Evolutionary conservation across 2,797 vertebrate genomes (phyloP), one percentile per base, ranked within the genome.

Genomic region (Cephalopachus bancanus): DNA sequence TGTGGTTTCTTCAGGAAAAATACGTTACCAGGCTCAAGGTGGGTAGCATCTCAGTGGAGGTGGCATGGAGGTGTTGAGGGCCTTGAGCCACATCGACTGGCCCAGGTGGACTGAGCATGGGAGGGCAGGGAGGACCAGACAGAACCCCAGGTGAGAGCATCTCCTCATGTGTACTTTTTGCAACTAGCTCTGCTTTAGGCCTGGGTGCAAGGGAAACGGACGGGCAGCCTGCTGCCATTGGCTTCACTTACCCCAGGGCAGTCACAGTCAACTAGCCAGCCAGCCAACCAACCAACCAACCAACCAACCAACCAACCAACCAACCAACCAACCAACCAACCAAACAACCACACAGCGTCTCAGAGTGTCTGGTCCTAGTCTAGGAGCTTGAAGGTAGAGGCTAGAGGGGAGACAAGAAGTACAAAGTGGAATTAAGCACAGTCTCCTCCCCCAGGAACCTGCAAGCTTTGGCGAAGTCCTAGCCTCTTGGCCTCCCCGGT

Each of bases 81-180:
- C 37, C 2, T 28, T 17, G 64, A 75, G 74, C 65, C 37, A 3
- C 78, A 3, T 3, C 0, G 1, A 15, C 1, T 49, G 53, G 17
- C 33, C 30, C 10, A 0, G 1, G 11, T 6, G 1, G 3, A 17
- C 59, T 28, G 51, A 6, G 17, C 20, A 14, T 3, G 24, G 65
- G 67, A 76, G 28, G 64, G 64, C 17, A 2, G 30, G 51, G 44
- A 12, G 17, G 28, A 44, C 4, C 17, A 60, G 30, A 33, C 24
- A 17, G 69, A 33, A 22, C 0, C 1, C 3, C 44, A 44, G 51
- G 49, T 51, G 44, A 71, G 71, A 37, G 26, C 75, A n/a, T 30
- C 30, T 85, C 22, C 33, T 12, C 22, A 14, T 24, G 49, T 44
- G 30, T 19, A 15, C 24, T 91, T 59, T 92, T 60, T 92, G 30